These are phyloP conservation scores for Ochropleura plecta DNA, from an alignment of 2,888 invertebrate genomes.

Conservation along the genomic window DNA sequence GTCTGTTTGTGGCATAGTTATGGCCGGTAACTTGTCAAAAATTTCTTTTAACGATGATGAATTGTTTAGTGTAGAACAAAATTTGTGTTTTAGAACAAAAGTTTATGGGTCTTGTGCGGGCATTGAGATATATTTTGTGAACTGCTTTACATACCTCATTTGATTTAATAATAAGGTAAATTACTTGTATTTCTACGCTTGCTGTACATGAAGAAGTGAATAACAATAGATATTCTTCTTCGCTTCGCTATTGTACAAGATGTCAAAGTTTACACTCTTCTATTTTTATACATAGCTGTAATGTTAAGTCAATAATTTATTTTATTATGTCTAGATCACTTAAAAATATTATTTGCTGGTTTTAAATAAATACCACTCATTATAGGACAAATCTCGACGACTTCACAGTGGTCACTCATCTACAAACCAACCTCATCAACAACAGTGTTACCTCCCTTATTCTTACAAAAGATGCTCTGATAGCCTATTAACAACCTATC, in stretches of 20 bases:
- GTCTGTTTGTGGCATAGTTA: conserved; percentile 9
- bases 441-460: neutral
- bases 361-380: too few species aligned
- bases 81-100: conserved; percentile 45
- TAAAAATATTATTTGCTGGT: too few species aligned
- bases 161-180: conserved; percentile 13
- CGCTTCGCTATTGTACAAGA: too few species aligned
- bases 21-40: conserved; percentile 54
- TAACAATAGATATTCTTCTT: too few species aligned
- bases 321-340: too few species aligned
- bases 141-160: conserved; percentile 52
- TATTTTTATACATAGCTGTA: too few species aligned
- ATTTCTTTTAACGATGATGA: conserved; percentile 52
- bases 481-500: conserved; percentile 38
- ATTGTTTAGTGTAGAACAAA: conserved; percentile 42
- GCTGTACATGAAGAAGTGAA: neutral
- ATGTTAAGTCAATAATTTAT: too few species aligned
- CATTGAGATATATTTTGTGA: conserved; percentile 39
- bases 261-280: too few species aligned
- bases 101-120: conserved; percentile 35
- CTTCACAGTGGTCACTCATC: neutral
- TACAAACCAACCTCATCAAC: neutral
- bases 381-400: too few species aligned
- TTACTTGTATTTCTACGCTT: conserved; percentile 20
- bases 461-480: conserved; percentile 19